Evolutionary conservation across 1,140 invertebrate genomes (phyloP).

Genomic region (Zaprionus inermis): DNA sequence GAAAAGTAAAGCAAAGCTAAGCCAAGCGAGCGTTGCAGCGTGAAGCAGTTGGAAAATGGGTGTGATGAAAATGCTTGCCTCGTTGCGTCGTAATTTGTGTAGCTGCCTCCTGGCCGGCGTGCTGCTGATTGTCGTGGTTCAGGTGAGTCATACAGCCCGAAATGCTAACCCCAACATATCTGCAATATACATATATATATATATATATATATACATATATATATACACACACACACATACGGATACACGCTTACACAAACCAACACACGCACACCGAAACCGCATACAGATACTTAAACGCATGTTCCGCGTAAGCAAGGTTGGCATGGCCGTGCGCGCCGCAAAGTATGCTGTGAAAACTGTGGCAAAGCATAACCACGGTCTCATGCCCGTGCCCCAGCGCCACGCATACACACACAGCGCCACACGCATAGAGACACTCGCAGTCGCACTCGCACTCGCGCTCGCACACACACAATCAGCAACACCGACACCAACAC

Average conservation of each 20-base stretch:
- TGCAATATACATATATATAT: slow-evolving; percentile 13
- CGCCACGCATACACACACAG: neutral
- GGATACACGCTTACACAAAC: slow-evolving; percentile 28
- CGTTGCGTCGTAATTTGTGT: slow-evolving; percentile 76
- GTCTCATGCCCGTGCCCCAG: neutral
- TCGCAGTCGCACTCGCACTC: slow-evolving; percentile 25
- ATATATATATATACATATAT: slow-evolving; percentile 13
- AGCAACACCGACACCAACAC: slow-evolving; percentile 10
- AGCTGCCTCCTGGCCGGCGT: slow-evolving; percentile 70
- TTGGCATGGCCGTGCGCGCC: slow-evolving; percentile 1
- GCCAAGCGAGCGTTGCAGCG: neutral
- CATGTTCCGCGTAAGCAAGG: slow-evolving; percentile 1
- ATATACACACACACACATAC: slow-evolving; percentile 13
- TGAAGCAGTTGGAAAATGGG: slow-evolving; percentile 20
- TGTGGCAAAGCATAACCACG: neutral
- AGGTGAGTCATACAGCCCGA: slow-evolving; percentile 67
- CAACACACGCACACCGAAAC: slow-evolving; percentile 9
- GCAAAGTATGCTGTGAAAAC: slow-evolving; percentile 1
- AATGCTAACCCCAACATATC: slow-evolving; percentile 10
- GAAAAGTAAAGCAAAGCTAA: neutral
- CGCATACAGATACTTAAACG: neutral
- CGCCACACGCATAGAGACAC: neutral
- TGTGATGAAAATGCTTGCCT: slow-evolving; percentile 70
- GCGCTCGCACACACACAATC: slow-evolving; percentile 7
- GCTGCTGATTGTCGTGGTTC: slow-evolving; percentile 69